phyloP scores from a whole-genome alignment of 2,113 vertebrate species.

The Heptranchias perlo region DNA sequence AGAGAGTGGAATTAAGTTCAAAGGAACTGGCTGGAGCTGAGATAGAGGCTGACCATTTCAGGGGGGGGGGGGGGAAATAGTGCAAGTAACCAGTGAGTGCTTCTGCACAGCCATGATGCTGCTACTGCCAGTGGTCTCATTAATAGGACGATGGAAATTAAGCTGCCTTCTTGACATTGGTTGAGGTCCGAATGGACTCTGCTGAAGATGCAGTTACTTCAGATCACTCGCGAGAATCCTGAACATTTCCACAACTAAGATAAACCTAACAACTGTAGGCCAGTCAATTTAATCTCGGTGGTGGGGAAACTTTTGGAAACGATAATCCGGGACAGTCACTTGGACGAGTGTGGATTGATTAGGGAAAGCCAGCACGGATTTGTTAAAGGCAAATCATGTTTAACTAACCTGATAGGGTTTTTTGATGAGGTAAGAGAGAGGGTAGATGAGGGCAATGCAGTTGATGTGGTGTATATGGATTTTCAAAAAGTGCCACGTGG shows the following conservation, averaged over 20 bases:
- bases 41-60: not conserved
- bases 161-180: not conserved
- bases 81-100: not conserved
- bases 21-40: not conserved
- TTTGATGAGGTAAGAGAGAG: no score
- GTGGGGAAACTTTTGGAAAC: no score
- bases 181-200: not conserved
- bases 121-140: not conserved
- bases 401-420: no score
- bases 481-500: no score
- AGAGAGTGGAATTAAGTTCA: conserved; percentile 10
- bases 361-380: no score
- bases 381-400: no score
- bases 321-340: no score
- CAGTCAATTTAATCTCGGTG: no score
- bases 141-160: not conserved
- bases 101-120: not conserved
- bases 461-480: no score
- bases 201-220: not conserved
- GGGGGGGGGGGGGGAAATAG: not conserved
- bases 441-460: no score
- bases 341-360: no score
- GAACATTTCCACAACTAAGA: not conserved
- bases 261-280: no score
- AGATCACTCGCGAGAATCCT: not conserved